Base-by-base conservation (phyloP, 2,113 vertebrate genomes). In the Tetrax tetrax region DNA sequence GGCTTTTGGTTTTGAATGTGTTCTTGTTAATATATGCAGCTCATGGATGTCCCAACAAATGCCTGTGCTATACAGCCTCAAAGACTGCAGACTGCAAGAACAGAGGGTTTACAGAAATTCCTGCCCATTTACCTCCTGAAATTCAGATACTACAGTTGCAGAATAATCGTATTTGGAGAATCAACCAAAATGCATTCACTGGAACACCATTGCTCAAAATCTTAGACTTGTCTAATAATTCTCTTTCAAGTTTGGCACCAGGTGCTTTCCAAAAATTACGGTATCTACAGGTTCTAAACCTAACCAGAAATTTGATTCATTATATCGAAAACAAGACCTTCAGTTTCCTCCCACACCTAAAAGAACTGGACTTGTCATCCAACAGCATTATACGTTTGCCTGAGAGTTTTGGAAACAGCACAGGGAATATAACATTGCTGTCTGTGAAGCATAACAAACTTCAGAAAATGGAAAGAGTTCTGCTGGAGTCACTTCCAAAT, bases 191-290 rank as follows among this genome's bases (percentile, higher is more conserved):
- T 45, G 98, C 98, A 24, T 99, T 99, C 95, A 96, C 96, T 69
- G 98, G 98, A 53, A 98, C 98, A 17, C 98, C 99, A 0, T 48
- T 97, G 17, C 98, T 99, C 41, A 98, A 97, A 54, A 97, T 98
- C 94, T 96, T 99, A 53, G 98, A 99, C 93, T 96, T 99, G 92
- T 98, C 99, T 10, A 99, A 99, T 92, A 99, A 99, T 97, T 99
- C 99, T 9, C 98, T 99, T 92, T 98, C 99, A 54, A 97, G 91
- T 15, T 85, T 99, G 94, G 98, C 98, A 24, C 98, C 98, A 1
- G 98, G 98, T 43, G 98, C 98, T 83, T 98, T 99, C 86, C 97
- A 98, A 54, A 99, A 98, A 70, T 97, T 99, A 79, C 96, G 95
- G 20, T 97, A 97, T 50, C 97, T 99, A 28, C 98, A 98, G 86